phyloP scores from a whole-genome alignment of 2,113 vertebrate genomes.

The Piaya cayana region DNA sequence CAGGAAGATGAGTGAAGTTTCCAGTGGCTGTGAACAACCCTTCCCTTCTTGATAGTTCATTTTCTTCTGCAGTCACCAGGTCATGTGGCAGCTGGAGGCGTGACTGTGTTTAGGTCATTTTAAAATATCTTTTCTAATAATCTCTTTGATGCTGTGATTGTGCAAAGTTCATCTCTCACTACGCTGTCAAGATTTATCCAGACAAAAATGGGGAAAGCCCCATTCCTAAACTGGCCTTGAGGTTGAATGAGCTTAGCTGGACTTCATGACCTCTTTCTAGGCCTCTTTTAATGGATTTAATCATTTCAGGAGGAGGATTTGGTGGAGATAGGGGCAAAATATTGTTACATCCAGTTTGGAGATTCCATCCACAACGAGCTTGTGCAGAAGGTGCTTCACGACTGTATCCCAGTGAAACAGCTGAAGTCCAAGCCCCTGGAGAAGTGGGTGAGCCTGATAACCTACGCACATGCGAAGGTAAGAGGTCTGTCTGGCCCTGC shows the following conservation, averaged over 20 bases:
- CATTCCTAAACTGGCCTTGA: background rate
- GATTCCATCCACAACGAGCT: constrained; percentile 66
- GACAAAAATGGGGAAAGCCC: background rate
- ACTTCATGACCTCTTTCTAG: background rate
- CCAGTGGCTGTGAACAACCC: background rate
- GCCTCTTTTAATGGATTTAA: background rate
- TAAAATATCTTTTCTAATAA: background rate
- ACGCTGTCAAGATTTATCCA: background rate
- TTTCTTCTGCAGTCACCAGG: background rate
- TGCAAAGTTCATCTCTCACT: background rate
- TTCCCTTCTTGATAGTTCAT: background rate
- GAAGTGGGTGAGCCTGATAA: constrained; percentile 87
- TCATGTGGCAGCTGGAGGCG: background rate
- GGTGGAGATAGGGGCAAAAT: constrained; percentile 83
- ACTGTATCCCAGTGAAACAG: constrained; percentile 81
- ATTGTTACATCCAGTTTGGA: constrained; percentile 86
- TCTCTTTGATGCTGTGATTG: background rate
- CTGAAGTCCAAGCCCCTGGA: constrained; percentile 83
- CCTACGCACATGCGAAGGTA: constrained; percentile 83
- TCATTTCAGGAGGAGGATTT: constrained; percentile 85
- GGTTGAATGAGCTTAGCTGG: background rate
- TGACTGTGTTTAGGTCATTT: background rate
- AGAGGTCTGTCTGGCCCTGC: background rate
- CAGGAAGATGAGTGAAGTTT: background rate
- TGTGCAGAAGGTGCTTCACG: constrained; percentile 79